These are phyloP conservation scores for Parauchenoglanis punctatus DNA, from an alignment of 2,797 vertebrate genomes.

Conservation along the genomic window DNA sequence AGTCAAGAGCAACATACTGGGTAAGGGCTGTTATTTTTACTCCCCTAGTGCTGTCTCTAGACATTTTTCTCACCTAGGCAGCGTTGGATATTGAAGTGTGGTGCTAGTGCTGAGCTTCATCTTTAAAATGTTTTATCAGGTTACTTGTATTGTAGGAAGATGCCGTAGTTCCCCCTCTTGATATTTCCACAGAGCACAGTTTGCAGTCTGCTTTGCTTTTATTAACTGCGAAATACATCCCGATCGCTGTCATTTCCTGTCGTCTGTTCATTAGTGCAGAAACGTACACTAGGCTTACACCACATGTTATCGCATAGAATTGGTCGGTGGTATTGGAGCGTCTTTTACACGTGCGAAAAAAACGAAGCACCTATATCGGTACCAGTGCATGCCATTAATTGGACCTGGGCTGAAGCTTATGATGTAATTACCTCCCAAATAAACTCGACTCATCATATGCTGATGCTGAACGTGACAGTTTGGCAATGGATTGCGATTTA, in stretches of 20 bases:
- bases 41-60: not conserved
- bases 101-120: not conserved
- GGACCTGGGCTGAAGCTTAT: slow-evolving; percentile 67
- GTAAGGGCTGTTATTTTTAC: not conserved
- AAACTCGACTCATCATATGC: slow-evolving; percentile 63
- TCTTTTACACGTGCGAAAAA: not conserved
- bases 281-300: not conserved
- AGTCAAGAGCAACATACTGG: not conserved
- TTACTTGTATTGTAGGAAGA: not conserved
- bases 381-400: slow-evolving; percentile 22
- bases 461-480: not conserved
- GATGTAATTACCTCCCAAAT: slow-evolving; percentile 79
- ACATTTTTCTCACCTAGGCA: not conserved
- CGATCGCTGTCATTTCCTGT: not conserved
- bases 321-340: not conserved
- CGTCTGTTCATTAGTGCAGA: not conserved
- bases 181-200: not conserved
- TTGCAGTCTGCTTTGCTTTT: not conserved
- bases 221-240: not conserved
- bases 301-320: not conserved
- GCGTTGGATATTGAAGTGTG: not conserved
- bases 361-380: not conserved
- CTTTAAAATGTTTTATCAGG: not conserved
- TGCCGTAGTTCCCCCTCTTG: not conserved
- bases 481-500: slow-evolving; percentile 20